Evolutionary conservation across 1,140 invertebrate species (phyloP).

Genomic region (Apis florea): DNA sequence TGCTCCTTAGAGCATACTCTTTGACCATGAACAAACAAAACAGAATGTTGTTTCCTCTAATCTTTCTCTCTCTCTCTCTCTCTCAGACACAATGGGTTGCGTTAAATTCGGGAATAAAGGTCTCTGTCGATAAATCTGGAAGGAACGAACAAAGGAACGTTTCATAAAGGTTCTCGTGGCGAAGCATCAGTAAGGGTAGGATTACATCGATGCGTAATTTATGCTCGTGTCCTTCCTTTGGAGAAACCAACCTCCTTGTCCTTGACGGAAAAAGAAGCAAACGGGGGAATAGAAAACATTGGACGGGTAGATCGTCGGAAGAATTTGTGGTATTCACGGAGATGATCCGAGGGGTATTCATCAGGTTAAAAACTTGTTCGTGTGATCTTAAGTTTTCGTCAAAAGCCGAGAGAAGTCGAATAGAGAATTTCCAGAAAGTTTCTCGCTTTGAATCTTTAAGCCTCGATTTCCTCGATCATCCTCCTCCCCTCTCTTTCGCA

Average conservation of each 20-base stretch:
- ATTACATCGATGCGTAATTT: constrained; percentile 19
- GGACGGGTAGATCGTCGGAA: not conserved
- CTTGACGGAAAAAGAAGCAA: not conserved
- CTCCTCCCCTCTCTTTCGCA: too few relatives aligned
- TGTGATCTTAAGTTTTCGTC: too few relatives aligned
- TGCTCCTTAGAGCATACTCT: not conserved
- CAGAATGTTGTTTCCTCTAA: not conserved
- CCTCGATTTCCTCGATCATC: too few relatives aligned
- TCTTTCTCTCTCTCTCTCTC: not conserved
- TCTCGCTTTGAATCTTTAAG: too few relatives aligned
- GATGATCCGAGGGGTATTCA: too few relatives aligned
- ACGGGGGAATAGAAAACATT: not conserved
- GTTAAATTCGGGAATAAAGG: not conserved
- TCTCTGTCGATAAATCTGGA: not conserved
- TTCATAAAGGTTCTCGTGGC: not conserved
- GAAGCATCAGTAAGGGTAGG: not conserved
- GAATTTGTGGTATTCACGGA: not conserved
- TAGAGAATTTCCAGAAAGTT: too few relatives aligned
- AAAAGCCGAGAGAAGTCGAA: too few relatives aligned
- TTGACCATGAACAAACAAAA: not conserved
- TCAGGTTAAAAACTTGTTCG: too few relatives aligned
- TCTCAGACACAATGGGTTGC: not conserved
- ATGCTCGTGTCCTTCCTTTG: not conserved
- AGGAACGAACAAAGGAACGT: not conserved
- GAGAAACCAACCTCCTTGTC: not conserved